These are phyloP conservation scores for Cryptocephalus moraei DNA, from an alignment of 2,888 invertebrate species.

Conservation along the genomic window DNA sequence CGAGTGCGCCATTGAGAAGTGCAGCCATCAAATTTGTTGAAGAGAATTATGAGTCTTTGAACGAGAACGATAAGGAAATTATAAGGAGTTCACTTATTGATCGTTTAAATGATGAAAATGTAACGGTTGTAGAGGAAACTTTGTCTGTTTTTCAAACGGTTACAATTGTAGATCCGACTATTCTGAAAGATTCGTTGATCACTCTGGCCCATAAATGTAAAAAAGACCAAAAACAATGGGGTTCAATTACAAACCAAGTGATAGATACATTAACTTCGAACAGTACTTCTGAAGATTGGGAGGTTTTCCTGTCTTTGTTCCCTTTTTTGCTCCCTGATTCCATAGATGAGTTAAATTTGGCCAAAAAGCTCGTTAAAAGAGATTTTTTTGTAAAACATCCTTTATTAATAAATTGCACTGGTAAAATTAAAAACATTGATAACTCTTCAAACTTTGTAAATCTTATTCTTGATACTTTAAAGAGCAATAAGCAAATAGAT, in stretches of 20 bases:
- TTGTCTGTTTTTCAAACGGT: slow-evolving; percentile 36
- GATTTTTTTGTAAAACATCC: slow-evolving; percentile 37
- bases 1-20: slow-evolving; percentile 52
- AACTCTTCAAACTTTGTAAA: slow-evolving; percentile 15
- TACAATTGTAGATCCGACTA: slow-evolving; percentile 12
- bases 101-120: slow-evolving; percentile 57
- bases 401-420: slow-evolving; percentile 13
- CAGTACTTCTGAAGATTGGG: slow-evolving; percentile 38
- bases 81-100: slow-evolving; percentile 53
- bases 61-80: slow-evolving; percentile 46
- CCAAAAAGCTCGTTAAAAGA: slow-evolving; percentile 37
- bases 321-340: slow-evolving; percentile 53
- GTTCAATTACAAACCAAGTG: slow-evolving; percentile 26
- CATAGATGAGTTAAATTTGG: slow-evolving; percentile 33
- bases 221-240: slow-evolving; percentile 32
- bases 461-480: slow-evolving; percentile 7
- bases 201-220: slow-evolving; percentile 42
- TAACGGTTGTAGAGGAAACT: slow-evolving; percentile 48
- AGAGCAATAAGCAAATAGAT: slow-evolving; percentile 1
- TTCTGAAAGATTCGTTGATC: slow-evolving; percentile 41
- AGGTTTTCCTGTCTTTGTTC: slow-evolving; percentile 47
- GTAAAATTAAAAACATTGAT: slow-evolving; percentile 3
- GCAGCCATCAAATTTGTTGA: slow-evolving; percentile 57
- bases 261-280: slow-evolving; percentile 15
- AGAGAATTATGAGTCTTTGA: slow-evolving; percentile 42